Evolutionary conservation across 1,140 invertebrate genomes (phyloP), one percentile per base, ranked within the genome.

Genomic region (Euschistus heros): DNA sequence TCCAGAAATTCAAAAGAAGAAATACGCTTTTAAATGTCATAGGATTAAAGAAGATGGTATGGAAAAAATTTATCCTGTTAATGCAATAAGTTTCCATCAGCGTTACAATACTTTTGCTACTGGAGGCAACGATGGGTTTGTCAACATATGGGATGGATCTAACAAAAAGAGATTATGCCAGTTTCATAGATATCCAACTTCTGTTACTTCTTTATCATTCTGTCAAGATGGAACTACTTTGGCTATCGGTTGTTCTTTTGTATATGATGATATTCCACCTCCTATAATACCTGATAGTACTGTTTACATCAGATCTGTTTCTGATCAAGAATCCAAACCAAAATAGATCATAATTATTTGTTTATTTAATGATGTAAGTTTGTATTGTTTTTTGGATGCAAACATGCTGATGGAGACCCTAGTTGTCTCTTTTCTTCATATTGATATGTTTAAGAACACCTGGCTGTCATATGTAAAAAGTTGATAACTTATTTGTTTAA

Each of bases 21-120:
- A 99, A 79, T 99, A 98, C 78, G 96, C 97, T 0, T 99, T 99
- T 72, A 98, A 98, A 75, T 98, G 95, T 79, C 96, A 98, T 73
- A 82, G 95, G 68, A 91, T 93, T 63, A 97, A 97, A 76, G 92
- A 97, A 74, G 85, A 87, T 70, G 91, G 92, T 13, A 81, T 94
- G 27, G 97, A 99, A 77, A 84, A 88, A 66, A 98, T 99, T 73
- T 98, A 95, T 79, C 97, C 97, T 14, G 97, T 99, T 0, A 99
- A 99, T 80, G 92, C 96, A 6, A 94, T 99, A 27, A 92, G 94
- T 75, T 99, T 99, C 76, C 97, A 99, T 76, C 89, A 86, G 61
- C 82, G 86, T 14, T 94, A 98, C 75, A 97, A 96, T 73, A 99
- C 97, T 22, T 99, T 99, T 79, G 97, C 97, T 0, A 98, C 96